Evolutionary conservation across 37 sponge, comb jelly and placozoan genomes (phyloP).

Genomic region (Theonella swinhoei): DNA sequence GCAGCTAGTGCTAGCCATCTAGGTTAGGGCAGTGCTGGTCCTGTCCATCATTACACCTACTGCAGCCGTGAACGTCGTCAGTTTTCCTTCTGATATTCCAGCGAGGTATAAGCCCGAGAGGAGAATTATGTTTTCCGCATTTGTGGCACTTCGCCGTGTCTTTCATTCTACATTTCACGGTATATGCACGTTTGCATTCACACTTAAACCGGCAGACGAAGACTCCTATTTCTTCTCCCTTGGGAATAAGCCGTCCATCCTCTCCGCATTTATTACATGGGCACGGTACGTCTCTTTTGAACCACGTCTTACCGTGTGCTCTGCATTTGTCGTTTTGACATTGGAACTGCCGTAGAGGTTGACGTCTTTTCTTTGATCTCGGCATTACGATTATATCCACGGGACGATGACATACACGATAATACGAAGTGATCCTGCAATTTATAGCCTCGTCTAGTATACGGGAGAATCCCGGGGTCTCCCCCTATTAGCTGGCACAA

Average conservation of each 20-base stretch:
- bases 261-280: background rate
- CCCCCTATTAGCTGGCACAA: too few species aligned
- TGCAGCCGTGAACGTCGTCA: slow-evolving; percentile 27
- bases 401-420: too few species aligned
- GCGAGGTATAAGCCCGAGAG: background rate
- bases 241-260: background rate
- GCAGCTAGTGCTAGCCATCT: too few species aligned
- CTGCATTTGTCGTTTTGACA: background rate
- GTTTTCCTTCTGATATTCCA: slow-evolving; percentile 16
- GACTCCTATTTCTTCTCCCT: slow-evolving; percentile 14
- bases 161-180: background rate
- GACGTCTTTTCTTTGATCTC: too few species aligned
- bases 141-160: slow-evolving; percentile 32
- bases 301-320: background rate
- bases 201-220: slow-evolving; percentile 17
- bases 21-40: background rate
- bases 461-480: too few species aligned
- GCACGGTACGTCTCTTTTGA: background rate
- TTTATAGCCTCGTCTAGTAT: too few species aligned
- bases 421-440: too few species aligned
- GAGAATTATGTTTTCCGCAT: background rate
- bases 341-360: background rate
- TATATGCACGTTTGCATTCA: slow-evolving; percentile 6
- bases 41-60: slow-evolving; percentile 28
- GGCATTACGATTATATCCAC: too few species aligned